Conservation (phyloP, 2,797 vertebrate species). For the Champsocephalus gunnari region DNA sequence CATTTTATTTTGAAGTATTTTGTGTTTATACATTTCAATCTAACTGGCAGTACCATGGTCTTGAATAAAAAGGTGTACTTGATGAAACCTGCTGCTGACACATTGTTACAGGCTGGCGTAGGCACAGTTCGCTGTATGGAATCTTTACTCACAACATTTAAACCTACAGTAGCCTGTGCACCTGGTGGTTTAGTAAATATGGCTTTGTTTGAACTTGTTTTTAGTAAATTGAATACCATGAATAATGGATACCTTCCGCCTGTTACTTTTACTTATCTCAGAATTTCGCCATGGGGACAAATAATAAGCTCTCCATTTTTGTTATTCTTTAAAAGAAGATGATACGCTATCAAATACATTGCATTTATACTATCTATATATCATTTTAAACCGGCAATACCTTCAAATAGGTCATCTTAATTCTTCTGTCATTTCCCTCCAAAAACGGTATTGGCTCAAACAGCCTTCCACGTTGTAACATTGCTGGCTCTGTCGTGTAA, state of each 20-base stretch:
- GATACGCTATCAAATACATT: neutral
- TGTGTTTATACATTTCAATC: constrained; percentile 15
- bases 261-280: neutral
- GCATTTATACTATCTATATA: constrained; percentile 7
- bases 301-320: neutral
- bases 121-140: constrained; percentile 13
- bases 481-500: constrained; percentile 8
- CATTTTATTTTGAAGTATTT: constrained; percentile 16
- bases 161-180: constrained; percentile 22
- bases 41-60: neutral
- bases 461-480: constrained; percentile 12
- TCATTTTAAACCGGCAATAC: neutral
- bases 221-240: neutral
- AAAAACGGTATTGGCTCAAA: neutral
- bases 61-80: constrained; percentile 15
- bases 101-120: constrained; percentile 18
- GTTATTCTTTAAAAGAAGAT: neutral
- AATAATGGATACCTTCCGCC: neutral
- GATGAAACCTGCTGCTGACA: constrained; percentile 32
- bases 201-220: constrained; percentile 17
- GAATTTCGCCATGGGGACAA: neutral
- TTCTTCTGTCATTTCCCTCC: neutral
- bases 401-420: neutral
- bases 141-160: constrained; percentile 36
- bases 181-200: constrained; percentile 28